Evolutionary conservation across 2,797 vertebrate genomes (phyloP).

Genomic region (Arrhamphus sclerolepis): DNA sequence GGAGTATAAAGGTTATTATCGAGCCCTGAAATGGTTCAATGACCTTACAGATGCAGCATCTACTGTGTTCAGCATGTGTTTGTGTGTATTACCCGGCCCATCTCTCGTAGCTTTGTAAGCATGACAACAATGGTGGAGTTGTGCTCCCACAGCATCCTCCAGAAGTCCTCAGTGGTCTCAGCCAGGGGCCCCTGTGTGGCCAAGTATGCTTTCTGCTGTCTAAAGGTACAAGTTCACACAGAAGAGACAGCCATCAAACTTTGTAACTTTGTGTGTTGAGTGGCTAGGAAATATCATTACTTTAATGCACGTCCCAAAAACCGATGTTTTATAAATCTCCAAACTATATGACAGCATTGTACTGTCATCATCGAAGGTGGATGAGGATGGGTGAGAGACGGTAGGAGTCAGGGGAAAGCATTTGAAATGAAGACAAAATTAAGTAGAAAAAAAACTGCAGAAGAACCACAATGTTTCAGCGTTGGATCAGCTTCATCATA

Average conservation of each 20-base stretch:
- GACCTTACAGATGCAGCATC: not conserved
- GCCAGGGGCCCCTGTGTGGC: slow-evolving; percentile 93
- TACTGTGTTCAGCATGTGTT: not conserved
- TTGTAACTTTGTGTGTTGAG: no score
- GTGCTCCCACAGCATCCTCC: slow-evolving; percentile 98
- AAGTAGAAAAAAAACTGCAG: no score
- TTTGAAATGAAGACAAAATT: no score
- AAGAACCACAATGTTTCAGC: no score
- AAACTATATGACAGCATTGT: no score
- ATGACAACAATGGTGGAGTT: slow-evolving; percentile 96
- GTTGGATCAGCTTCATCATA: no score
- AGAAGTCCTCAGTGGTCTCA: slow-evolving; percentile 96
- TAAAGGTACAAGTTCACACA: slow-evolving; percentile 57
- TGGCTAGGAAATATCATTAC: no score
- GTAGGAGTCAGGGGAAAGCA: no score
- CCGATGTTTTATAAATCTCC: no score
- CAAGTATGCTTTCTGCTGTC: slow-evolving; percentile 95
- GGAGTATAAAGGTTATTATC: slow-evolving; percentile 12
- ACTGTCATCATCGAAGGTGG: no score
- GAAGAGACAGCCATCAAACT: not conserved
- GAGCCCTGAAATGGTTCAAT: slow-evolving; percentile 12
- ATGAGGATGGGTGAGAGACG: no score
- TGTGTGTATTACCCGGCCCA: slow-evolving; percentile 87
- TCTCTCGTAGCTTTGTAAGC: slow-evolving; percentile 94
- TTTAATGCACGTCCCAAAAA: no score